These are phyloP conservation scores for Torymus auratus DNA, from an alignment of 2,888 invertebrate species.

Conservation along the genomic window DNA sequence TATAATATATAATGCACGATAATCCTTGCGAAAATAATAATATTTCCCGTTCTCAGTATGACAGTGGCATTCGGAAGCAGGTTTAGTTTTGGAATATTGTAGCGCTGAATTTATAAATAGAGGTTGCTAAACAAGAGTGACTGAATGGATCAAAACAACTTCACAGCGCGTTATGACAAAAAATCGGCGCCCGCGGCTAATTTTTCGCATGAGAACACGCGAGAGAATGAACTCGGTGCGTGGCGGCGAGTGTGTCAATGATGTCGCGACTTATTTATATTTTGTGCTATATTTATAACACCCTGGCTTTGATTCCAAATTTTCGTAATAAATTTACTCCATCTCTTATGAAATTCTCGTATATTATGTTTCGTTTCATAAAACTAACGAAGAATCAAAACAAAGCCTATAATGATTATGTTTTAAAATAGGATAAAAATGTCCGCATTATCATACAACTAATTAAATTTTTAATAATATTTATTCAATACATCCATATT, in stretches of 20 bases:
- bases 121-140: not conserved
- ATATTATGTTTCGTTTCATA: not conserved
- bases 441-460: too few species aligned
- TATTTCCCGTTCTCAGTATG: too few species aligned
- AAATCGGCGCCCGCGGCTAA: conserved; percentile 1
- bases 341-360: conserved; percentile 28
- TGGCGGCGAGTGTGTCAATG: conserved; percentile 60
- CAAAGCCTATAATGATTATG: not conserved
- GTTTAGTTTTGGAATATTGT: too few species aligned
- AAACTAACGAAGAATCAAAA: not conserved
- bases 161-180: not conserved
- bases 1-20: too few species aligned
- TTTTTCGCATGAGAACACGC: conserved; percentile 40
- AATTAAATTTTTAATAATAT: too few species aligned
- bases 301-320: conserved; percentile 58
- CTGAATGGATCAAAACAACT: not conserved
- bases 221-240: conserved; percentile 57
- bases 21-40: too few species aligned
- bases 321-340: conserved; percentile 43
- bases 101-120: not conserved
- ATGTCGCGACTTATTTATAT: conserved; percentile 65
- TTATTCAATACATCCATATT: too few species aligned
- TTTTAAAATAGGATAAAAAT: too few species aligned
- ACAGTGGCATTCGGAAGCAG: too few species aligned
- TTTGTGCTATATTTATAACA: conserved; percentile 64